These are phyloP conservation scores for Galemys pyrenaicus DNA, from an alignment of 2,113 vertebrate genomes.

Conservation along the genomic window DNA sequence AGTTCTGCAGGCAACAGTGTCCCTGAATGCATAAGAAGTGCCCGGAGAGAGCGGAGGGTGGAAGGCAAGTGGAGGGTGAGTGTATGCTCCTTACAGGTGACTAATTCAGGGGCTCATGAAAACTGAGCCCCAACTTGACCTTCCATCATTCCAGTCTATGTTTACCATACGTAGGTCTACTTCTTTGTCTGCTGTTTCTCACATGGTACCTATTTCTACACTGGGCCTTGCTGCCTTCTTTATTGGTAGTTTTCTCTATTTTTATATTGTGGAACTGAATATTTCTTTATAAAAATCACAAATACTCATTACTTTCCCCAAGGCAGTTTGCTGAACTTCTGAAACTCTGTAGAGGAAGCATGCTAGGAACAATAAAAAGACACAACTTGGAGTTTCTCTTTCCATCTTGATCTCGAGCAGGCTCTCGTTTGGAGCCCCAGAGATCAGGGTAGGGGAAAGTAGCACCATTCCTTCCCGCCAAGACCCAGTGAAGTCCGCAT, in stretches of 20 bases:
- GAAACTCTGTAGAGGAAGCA: neutral
- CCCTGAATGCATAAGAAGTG: neutral
- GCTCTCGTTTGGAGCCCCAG: neutral
- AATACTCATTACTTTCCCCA: neutral
- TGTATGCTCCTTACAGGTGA: neutral
- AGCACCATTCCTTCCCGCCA: neutral
- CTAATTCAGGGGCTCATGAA: neutral
- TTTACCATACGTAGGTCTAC: neutral
- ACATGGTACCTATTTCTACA: neutral
- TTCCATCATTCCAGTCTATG: neutral
- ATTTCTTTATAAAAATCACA: neutral
- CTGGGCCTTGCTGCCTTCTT: neutral
- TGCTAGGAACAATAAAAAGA: neutral
- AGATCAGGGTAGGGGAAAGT: neutral
- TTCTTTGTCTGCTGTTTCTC: neutral
- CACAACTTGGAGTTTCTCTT: neutral
- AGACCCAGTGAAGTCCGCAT: neutral
- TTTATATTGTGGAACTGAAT: neutral
- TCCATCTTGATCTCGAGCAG: neutral
- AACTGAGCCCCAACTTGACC: neutral
- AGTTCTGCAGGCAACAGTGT: neutral
- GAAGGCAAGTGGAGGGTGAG: neutral
- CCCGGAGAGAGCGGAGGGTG: neutral
- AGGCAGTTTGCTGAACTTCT: neutral
- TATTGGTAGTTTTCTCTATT: conserved; percentile 9